These are phyloP conservation scores for Heliothis peltigera DNA, from an alignment of 2,888 invertebrate genomes.

Conservation along the genomic window DNA sequence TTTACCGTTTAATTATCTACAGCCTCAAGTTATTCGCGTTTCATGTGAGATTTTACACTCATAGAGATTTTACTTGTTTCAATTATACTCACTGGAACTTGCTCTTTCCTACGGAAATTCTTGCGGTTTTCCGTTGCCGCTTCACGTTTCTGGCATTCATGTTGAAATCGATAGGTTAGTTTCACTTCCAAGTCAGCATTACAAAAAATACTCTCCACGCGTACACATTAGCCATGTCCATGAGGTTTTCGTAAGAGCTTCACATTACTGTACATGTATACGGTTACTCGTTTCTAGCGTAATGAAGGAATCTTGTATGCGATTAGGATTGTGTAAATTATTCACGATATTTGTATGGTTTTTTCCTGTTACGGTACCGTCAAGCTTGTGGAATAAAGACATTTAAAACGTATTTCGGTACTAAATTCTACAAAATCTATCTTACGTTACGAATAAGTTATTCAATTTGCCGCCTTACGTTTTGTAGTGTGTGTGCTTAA, in stretches of 20 bases:
- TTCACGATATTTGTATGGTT: slow-evolving; percentile 52
- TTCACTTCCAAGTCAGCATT: slow-evolving; percentile 45
- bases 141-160: slow-evolving; percentile 42
- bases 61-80: slow-evolving; percentile 61
- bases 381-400: not conserved
- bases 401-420: not conserved
- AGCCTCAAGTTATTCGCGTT: slow-evolving; percentile 69
- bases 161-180: slow-evolving; percentile 48
- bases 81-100: slow-evolving; percentile 53
- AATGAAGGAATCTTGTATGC: slow-evolving; percentile 67
- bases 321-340: slow-evolving; percentile 66
- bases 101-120: slow-evolving; percentile 58
- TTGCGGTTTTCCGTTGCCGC: slow-evolving; percentile 48
- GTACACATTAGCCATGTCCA: slow-evolving; percentile 3
- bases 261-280: slow-evolving; percentile 18
- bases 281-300: slow-evolving; percentile 28
- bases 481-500: slow-evolving; percentile 36
- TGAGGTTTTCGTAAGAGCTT: slow-evolving; percentile 13
- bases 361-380: slow-evolving; percentile 41
- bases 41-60: slow-evolving; percentile 26
- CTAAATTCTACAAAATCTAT: slow-evolving; percentile 12
- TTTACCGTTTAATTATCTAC: slow-evolving; percentile 78
- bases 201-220: slow-evolving; percentile 25
- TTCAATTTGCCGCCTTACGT: no score
- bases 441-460: no score